Evolutionary conservation across 2,113 vertebrate species (phyloP).

Genomic region (Columbina picui): DNA sequence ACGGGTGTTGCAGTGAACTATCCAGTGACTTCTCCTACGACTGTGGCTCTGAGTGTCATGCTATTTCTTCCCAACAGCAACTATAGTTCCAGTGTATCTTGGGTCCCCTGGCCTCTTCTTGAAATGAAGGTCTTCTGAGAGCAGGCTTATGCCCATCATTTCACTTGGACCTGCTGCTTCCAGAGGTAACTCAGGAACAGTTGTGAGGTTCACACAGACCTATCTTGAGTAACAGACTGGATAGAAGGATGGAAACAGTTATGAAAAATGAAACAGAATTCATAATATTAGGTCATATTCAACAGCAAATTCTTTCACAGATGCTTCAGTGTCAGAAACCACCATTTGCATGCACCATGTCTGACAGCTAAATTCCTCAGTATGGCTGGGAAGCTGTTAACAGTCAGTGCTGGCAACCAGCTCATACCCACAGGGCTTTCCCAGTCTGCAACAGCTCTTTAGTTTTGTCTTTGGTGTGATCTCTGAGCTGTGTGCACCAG

Average conservation of each 20-base stretch:
- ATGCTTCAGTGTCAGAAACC: background rate
- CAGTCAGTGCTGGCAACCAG: background rate
- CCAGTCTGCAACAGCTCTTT: background rate
- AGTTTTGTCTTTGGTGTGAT: background rate
- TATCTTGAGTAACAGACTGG: background rate
- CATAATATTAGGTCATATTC: too few relatives aligned
- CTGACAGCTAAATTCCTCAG: background rate
- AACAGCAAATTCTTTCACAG: background rate
- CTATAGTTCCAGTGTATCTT: background rate
- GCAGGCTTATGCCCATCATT: background rate
- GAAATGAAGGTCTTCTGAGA: background rate
- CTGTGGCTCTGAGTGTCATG: background rate
- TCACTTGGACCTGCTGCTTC: background rate
- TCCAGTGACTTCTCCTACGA: background rate
- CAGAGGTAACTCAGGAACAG: background rate
- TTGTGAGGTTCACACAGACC: background rate
- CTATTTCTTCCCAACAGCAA: background rate
- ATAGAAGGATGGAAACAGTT: background rate
- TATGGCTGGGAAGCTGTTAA: background rate
- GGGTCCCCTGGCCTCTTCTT: background rate
- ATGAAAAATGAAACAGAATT: background rate
- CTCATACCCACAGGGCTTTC: fast-evolving
- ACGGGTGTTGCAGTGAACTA: background rate
- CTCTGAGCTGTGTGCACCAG: background rate
- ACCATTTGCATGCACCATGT: fast-evolving